A percentile compares a stretch with the other conserved stretches of the same genome.
Conservation (phyloP, 2,888 invertebrate genomes). For the Pammene aurita region DNA sequence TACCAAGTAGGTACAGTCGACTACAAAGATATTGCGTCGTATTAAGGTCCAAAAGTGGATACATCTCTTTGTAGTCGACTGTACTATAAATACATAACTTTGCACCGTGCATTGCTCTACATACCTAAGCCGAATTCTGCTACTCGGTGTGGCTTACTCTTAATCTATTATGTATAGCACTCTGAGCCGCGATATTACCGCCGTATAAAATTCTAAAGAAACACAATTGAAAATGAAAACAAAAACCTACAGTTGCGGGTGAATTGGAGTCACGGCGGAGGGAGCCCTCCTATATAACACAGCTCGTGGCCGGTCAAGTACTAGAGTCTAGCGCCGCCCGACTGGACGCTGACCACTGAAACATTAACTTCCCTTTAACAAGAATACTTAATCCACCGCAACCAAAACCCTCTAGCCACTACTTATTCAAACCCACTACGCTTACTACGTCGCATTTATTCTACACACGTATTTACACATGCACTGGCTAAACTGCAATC, state of each 20-base stretch:
- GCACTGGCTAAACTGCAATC: constrained; percentile 45
- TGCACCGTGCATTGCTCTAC: too few species aligned
- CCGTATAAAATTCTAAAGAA: constrained; percentile 52
- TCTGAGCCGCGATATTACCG: neutral
- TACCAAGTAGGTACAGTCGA: too few species aligned
- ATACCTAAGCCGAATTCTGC: too few species aligned
- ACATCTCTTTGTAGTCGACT: too few species aligned
- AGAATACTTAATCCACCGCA: constrained; percentile 59
- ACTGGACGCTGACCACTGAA: constrained; percentile 81
- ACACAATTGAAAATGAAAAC: constrained; percentile 69
- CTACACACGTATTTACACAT: constrained; percentile 52
- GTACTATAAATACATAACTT: too few species aligned
- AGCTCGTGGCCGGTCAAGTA: constrained; percentile 63
- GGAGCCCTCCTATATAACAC: constrained; percentile 68
- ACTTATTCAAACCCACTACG: constrained; percentile 45
- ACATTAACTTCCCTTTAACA: constrained; percentile 75
- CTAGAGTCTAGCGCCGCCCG: constrained; percentile 78
- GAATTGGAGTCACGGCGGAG: constrained; percentile 77
- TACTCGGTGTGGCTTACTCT: too few species aligned
- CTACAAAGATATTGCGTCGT: too few species aligned
- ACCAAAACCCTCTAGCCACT: constrained; percentile 68
- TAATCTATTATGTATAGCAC: neutral
- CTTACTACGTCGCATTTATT: constrained; percentile 42
- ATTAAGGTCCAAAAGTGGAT: too few species aligned
- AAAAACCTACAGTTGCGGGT: constrained; percentile 77